Conservation (phyloP, 1,140 invertebrate genomes). For the Pogonomyrmex barbatus region DNA sequence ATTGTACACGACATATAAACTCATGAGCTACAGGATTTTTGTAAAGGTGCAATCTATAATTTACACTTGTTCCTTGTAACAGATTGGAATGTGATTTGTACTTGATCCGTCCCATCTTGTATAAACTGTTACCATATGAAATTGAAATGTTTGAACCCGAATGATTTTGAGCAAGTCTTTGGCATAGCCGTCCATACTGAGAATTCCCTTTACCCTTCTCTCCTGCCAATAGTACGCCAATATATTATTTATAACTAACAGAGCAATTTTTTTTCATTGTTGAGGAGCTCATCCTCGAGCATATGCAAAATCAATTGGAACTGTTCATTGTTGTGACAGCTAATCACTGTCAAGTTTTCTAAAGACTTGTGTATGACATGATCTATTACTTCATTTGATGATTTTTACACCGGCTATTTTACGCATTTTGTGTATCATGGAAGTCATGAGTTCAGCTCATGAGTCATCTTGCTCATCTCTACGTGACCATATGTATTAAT, state of each 20-base stretch:
- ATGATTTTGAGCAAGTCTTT: slow-evolving; percentile 80
- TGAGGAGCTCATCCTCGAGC: slow-evolving; percentile 83
- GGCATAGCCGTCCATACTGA: slow-evolving; percentile 82
- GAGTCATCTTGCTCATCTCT: slow-evolving; percentile 85
- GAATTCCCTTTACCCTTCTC: slow-evolving; percentile 75
- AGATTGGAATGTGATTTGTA: slow-evolving; percentile 55
- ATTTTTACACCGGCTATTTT: slow-evolving; percentile 28
- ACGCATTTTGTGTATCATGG: slow-evolving; percentile 65
- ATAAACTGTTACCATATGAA: slow-evolving; percentile 82
- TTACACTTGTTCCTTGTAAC: slow-evolving; percentile 67
- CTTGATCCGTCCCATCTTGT: slow-evolving; percentile 80
- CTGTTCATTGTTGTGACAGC: slow-evolving; percentile 85
- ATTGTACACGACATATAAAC: slow-evolving; percentile 69
- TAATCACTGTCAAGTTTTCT: slow-evolving; percentile 85
- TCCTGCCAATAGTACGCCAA: slow-evolving; percentile 88
- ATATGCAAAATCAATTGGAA: slow-evolving; percentile 85
- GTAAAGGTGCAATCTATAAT: slow-evolving; percentile 76
- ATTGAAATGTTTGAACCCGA: slow-evolving; percentile 78
- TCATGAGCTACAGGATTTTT: slow-evolving; percentile 49
- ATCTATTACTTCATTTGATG: slow-evolving; percentile 77
- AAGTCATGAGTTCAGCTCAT: slow-evolving; percentile 81
- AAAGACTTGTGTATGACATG: slow-evolving; percentile 83
- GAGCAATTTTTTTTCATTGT: slow-evolving; percentile 81
- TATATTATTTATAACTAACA: slow-evolving; percentile 87
- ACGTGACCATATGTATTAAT: slow-evolving; percentile 89